Conservation (phyloP, 2,113 vertebrate genomes). For the Antechinus stuartii region DNA sequence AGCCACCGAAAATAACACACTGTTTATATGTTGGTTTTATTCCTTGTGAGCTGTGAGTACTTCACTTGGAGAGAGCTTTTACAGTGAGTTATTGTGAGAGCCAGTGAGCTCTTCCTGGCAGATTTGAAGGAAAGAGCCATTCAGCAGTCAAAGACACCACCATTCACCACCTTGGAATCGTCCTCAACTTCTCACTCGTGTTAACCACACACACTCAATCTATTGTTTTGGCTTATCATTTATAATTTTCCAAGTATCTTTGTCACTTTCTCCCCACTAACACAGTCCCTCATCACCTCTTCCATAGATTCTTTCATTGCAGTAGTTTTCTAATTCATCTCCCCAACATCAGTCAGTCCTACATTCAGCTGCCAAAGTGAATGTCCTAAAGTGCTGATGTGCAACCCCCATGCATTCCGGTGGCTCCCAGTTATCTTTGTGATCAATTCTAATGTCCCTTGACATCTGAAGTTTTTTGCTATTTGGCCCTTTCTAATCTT, state of each 20-base stretch:
- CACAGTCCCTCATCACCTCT: not conserved
- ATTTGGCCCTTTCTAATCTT: not conserved
- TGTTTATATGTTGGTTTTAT: not conserved
- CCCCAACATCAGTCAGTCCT: not conserved
- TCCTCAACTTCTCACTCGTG: not conserved
- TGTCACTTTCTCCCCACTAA: not conserved
- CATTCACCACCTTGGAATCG: not conserved
- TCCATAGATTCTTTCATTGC: not conserved
- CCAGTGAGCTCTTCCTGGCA: not conserved
- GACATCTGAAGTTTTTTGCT: not conserved
- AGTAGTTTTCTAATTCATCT: not conserved
- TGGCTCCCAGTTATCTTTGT: not conserved
- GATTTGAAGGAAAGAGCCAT: not conserved
- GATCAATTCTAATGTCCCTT: not conserved
- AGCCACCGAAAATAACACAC: conserved; percentile 13
- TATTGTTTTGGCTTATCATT: not conserved
- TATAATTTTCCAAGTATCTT: not conserved
- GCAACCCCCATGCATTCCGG: not conserved
- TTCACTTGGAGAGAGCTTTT: not conserved
- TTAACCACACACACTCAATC: not conserved
- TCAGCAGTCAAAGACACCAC: not conserved
- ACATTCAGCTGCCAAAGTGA: not conserved
- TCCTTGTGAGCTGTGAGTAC: not conserved
- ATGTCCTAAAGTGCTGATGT: not conserved
- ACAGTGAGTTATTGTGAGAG: not conserved